Evolutionary conservation across 2,797 vertebrate genomes (phyloP), one percentile per base, ranked within the genome.

Genomic region (Premnoplex brunnescens): DNA sequence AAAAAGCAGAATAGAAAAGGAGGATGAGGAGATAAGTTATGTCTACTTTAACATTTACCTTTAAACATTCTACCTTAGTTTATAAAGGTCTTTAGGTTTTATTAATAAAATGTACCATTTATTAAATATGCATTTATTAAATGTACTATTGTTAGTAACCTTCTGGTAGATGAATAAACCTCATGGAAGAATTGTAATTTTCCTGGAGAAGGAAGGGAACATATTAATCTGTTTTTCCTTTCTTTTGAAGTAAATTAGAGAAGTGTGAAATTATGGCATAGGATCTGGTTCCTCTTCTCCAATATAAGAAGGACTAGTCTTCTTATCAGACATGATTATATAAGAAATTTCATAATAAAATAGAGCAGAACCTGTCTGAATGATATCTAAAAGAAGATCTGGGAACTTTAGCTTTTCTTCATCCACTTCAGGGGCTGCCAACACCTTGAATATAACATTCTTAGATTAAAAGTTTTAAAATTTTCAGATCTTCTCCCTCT

Each of bases 161-260:
- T 86, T 66, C 9, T 58, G 20, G 27, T n/a, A 26, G 37, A 60
- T 64, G 23, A 88, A 44, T 1, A 64, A 28, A 3, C 43, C 27
- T 83, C 37, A 74, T 14, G 12, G 32, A 68, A 91, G 12, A 68
- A 49, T 37, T 68, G 4, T 56, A 36, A 58, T 64, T 78, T 91
- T 48, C 7, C 39, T 91, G 16, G 22, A 85, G 71, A 60, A 77
- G 34, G 26, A 87, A 82, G 19, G 16, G 44, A 85, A 76, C 34
- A 28, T 20, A 52, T 12, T 54, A 36, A 79, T 69, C 32, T 82
- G 7, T 23, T 92, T 94, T 94, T 76, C 71, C 64, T 73, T 90
- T 91, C 59, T 62, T 76, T 92, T 79, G 77, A 92, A 94, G n/a
- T 39, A 89, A 95, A 91, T 85, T 93, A 77, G 49, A 78, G 94